Percentiles rank a stretch among this genome's conserved stretches.
phyloP scores from a whole-genome alignment of 2,797 vertebrate species.

The Melanotaenia boesemani region DNA sequence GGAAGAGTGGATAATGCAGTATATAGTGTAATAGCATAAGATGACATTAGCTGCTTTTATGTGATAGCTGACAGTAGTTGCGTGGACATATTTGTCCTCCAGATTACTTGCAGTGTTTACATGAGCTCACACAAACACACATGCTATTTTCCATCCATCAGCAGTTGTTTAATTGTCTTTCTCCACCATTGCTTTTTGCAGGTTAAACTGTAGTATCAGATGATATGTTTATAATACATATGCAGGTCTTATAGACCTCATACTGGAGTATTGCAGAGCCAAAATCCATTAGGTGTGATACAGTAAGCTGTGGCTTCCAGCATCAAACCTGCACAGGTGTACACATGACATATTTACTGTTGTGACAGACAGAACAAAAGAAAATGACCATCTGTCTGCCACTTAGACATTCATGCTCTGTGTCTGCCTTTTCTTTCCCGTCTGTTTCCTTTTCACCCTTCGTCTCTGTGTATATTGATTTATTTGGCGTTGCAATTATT shows the following conservation, averaged over 20 bases:
- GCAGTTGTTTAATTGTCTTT: slow-evolving; percentile 5
- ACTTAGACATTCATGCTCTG: slow-evolving; percentile 1
- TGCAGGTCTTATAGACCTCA: neutral
- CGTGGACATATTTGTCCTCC: slow-evolving; percentile 29
- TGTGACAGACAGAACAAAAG: slow-evolving; percentile 6
- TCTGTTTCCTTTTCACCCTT: neutral
- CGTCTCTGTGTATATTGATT: slow-evolving; percentile 30
- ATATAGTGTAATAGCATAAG: neutral
- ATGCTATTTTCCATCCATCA: slow-evolving; percentile 3
- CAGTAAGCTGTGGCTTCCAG: neutral
- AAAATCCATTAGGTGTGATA: neutral
- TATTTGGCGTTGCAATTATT: slow-evolving; percentile 9
- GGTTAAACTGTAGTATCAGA: slow-evolving; percentile 1
- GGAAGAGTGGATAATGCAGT: neutral
- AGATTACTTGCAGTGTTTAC: slow-evolving; percentile 14
- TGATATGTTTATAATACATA: neutral
- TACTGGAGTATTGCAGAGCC: neutral
- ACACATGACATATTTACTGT: slow-evolving; percentile 18
- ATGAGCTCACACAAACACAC: neutral
- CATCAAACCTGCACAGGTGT: slow-evolving; percentile 2
- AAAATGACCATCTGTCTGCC: slow-evolving; percentile 15
- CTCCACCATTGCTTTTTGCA: slow-evolving; percentile 9
- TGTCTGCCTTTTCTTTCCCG: neutral
- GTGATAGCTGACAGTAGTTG: slow-evolving; percentile 37
- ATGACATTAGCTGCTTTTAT: slow-evolving; percentile 30